phyloP scores from a whole-genome alignment of 2,797 vertebrate genomes.

The Semaprochilodus insignis region DNA sequence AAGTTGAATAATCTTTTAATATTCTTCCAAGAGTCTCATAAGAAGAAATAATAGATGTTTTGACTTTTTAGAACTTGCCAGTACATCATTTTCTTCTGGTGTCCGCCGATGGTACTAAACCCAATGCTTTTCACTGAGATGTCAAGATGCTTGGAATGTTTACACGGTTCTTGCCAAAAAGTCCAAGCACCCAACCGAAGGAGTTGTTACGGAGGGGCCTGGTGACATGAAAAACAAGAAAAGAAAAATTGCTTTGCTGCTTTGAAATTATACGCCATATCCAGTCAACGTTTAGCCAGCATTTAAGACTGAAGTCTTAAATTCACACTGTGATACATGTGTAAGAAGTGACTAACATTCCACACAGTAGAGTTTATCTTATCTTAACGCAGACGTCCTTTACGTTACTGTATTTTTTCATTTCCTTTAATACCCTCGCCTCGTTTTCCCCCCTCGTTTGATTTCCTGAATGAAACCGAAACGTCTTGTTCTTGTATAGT shows the following conservation, averaged over 20 bases:
- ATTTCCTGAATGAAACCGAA: slow-evolving; percentile 8
- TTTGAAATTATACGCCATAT: slow-evolving; percentile 11
- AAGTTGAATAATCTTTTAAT: no score
- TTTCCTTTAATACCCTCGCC: background rate
- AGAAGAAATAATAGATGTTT: background rate
- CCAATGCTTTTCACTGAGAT: no score
- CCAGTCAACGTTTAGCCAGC: slow-evolving; percentile 41
- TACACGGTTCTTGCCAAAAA: slow-evolving; percentile 14
- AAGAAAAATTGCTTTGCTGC: slow-evolving; percentile 20
- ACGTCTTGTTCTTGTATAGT: slow-evolving; percentile 6
- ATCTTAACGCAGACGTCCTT: background rate
- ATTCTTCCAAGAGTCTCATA: background rate
- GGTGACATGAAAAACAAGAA: background rate
- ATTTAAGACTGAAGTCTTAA: slow-evolving; percentile 29
- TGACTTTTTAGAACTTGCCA: background rate
- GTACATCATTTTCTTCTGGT: background rate
- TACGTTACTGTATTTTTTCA: background rate
- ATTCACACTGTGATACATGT: slow-evolving; percentile 52
- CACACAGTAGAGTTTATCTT: slow-evolving; percentile 13
- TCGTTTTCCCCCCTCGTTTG: background rate
- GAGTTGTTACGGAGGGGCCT: background rate
- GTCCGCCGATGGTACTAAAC: background rate
- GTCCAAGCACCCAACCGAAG: background rate
- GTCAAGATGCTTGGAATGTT: slow-evolving; percentile 1
- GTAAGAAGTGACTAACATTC: slow-evolving; percentile 1